Conservation (phyloP, 53 echinoderm and acorn worm genomes). For the Antedon mediterranea region DNA sequence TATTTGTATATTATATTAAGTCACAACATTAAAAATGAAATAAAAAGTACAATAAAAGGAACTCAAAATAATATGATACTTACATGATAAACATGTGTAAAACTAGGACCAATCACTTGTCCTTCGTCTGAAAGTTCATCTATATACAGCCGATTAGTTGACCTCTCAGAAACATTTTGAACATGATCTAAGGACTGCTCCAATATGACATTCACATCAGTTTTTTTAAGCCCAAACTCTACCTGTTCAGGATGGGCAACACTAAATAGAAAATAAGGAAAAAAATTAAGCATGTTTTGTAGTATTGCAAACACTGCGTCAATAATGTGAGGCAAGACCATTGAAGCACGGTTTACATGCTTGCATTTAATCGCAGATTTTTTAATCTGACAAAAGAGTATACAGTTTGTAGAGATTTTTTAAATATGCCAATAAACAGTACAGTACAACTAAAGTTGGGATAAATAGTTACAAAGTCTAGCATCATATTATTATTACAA, state of each 20-base stretch:
- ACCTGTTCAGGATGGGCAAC: conserved; percentile 38
- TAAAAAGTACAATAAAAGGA: neutral
- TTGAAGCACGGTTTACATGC: too few species aligned
- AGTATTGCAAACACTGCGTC: too few species aligned
- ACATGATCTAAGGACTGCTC: neutral
- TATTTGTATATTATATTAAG: neutral
- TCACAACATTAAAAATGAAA: too few species aligned
- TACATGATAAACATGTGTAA: conserved; percentile 79
- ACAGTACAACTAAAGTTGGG: too few species aligned
- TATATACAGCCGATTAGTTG: neutral
- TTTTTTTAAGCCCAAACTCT: conserved; percentile 6
- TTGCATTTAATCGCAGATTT: too few species aligned
- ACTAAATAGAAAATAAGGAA: neutral
- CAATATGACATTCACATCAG: neutral
- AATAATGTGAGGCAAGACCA: too few species aligned
- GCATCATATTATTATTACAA: too few species aligned
- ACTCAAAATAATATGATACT: too few species aligned
- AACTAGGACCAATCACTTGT: conserved; percentile 43
- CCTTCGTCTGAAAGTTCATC: neutral
- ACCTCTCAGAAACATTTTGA: neutral
- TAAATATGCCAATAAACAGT: too few species aligned
- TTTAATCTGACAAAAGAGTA: too few species aligned
- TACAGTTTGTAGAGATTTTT: too few species aligned
- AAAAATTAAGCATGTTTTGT: neutral
- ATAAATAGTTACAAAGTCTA: too few species aligned